A percentile compares a stretch with the other conserved stretches of the same genome.
phyloP scores from a whole-genome alignment of 2,113 vertebrate species.

The Datnioides undecimradiatus region DNA sequence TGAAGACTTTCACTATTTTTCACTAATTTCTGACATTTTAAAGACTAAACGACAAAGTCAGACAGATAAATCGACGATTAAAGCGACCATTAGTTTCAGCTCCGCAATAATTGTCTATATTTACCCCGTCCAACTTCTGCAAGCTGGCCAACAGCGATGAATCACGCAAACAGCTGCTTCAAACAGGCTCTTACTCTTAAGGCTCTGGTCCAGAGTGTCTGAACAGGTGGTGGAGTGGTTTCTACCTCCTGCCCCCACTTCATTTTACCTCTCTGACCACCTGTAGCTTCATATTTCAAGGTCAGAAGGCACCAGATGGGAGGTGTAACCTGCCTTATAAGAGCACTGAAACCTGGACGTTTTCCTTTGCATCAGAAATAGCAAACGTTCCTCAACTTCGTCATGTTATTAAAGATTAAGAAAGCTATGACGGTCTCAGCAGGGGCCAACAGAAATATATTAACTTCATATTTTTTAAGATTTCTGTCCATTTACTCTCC shows the following conservation, averaged over 20 bases:
- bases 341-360: background rate
- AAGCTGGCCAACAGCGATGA: slow-evolving; percentile 13
- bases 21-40: background rate
- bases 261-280: slow-evolving; percentile 22
- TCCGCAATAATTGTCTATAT: background rate
- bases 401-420: background rate
- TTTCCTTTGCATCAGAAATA: background rate
- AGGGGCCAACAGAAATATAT: too few species aligned
- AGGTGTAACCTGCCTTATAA: background rate
- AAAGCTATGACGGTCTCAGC: too few species aligned
- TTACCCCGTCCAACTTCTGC: background rate
- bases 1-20: background rate
- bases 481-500: too few species aligned
- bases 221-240: slow-evolving; percentile 63
- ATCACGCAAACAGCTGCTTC: slow-evolving; percentile 40
- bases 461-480: too few species aligned
- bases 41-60: background rate
- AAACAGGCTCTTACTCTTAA: slow-evolving; percentile 33
- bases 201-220: background rate
- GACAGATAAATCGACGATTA: background rate
- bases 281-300: slow-evolving; percentile 32
- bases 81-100: slow-evolving; percentile 4
- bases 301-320: slow-evolving; percentile 35
- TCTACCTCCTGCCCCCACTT: background rate
- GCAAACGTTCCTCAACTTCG: background rate